Percentiles rank a stretch among this genome's conserved stretches.
Conservation (phyloP, 2,888 invertebrate species). For the Limulus polyphemus region DNA sequence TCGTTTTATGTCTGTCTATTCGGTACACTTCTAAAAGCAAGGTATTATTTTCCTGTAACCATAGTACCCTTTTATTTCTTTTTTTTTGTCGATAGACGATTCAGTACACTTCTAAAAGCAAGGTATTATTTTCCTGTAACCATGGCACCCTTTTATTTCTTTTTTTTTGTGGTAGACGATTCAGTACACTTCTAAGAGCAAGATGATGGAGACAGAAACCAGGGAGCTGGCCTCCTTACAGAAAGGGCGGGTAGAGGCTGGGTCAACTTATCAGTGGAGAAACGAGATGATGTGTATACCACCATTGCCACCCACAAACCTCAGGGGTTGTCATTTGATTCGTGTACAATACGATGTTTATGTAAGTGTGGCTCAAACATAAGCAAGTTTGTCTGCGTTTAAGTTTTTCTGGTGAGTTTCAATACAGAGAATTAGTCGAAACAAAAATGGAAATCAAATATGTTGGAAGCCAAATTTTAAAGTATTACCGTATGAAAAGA, state of each 20-base stretch:
- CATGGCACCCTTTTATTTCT: background rate
- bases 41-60: no score
- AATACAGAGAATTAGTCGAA: no score
- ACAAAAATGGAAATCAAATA: no score
- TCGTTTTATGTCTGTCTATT: no score
- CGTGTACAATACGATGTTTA: constrained; percentile 85
- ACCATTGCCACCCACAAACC: constrained; percentile 83
- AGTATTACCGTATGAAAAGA: no score
- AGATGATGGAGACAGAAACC: constrained; percentile 71
- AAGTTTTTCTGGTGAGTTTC: no score
- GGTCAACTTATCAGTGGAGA: constrained; percentile 69
- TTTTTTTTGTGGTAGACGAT: constrained; percentile 51
- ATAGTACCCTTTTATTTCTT: background rate
- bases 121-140: no score
- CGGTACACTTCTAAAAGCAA: no score
- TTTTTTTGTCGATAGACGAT: constrained; percentile 51
- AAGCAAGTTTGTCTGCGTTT: no score
- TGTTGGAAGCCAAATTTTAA: no score
- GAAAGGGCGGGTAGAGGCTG: constrained; percentile 66
- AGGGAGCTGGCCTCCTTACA: constrained; percentile 65
- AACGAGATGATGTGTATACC: constrained; percentile 82
- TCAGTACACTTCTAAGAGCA: constrained; percentile 72
- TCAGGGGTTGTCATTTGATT: constrained; percentile 84
- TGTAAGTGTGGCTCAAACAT: constrained; percentile 47
- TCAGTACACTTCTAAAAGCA: constrained; percentile 50